A percentile compares a stretch with the other conserved stretches of the same genome.
Evolutionary conservation across 2,113 vertebrate species (phyloP).

Genomic region (Siniperca knerii): DNA sequence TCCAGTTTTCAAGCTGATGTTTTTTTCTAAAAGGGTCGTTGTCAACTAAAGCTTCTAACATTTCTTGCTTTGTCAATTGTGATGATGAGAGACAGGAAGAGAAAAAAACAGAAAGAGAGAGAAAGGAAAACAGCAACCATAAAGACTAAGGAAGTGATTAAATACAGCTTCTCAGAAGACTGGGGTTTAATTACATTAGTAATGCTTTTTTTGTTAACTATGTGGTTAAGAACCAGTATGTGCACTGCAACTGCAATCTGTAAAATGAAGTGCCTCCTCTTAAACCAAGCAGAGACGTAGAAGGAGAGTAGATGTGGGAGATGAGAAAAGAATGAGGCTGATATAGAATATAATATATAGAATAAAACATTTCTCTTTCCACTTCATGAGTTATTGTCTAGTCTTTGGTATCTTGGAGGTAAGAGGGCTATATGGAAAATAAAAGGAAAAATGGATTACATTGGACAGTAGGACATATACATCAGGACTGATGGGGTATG

Average conservation of each 20-base stretch:
- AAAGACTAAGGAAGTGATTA: slow-evolving; percentile 16
- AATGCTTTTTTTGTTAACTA: not conserved
- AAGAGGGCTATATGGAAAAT: not conserved
- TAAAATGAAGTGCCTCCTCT: slow-evolving; percentile 13
- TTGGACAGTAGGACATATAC: too few species aligned
- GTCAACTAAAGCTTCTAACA: slow-evolving; percentile 54
- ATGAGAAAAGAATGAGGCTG: slow-evolving; percentile 9
- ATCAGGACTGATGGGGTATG: not conserved
- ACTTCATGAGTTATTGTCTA: not conserved
- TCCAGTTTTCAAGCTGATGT: slow-evolving; percentile 64
- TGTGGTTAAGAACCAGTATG: not conserved
- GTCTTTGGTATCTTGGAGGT: not conserved
- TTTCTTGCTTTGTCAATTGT: slow-evolving; percentile 10
- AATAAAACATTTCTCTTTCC: not conserved
- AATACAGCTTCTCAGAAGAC: not conserved
- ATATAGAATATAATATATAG: not conserved
- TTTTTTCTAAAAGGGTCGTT: slow-evolving; percentile 34
- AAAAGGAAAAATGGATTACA: not conserved
- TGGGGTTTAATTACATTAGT: not conserved
- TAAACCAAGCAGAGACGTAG: not conserved
- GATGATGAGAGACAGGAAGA: not conserved
- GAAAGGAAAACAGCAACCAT: not conserved
- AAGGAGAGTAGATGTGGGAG: slow-evolving; percentile 1
- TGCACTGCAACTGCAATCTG: not conserved
- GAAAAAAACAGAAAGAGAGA: not conserved